Conservation (phyloP, 2,888 invertebrate species). For the Phrixothrix hirtus region DNA sequence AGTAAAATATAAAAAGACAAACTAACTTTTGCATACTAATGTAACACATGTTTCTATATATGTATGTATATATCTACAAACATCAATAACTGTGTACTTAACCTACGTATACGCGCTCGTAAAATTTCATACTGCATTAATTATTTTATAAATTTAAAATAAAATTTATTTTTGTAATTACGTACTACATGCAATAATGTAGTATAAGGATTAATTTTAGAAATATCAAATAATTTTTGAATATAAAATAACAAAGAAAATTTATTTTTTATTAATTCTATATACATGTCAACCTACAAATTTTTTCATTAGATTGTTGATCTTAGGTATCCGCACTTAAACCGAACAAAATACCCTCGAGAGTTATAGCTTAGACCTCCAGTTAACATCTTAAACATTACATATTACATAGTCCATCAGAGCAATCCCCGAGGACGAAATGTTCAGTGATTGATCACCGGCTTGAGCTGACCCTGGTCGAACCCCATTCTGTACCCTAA, state of each 20-base stretch:
- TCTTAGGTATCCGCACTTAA: conserved; percentile 35
- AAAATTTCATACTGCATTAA: not conserved
- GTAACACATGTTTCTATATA: no score
- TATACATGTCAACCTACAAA: no score
- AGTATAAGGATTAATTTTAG: not conserved
- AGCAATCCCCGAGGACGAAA: conserved; percentile 37
- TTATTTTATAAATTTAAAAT: not conserved
- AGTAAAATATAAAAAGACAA: no score
- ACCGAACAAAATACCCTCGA: conserved; percentile 48
- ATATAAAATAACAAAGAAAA: conserved; percentile 1
- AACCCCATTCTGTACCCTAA: conserved; percentile 43
- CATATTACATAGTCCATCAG: conserved; percentile 52
- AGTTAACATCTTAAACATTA: conserved; percentile 57
- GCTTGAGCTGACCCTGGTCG: conserved; percentile 47
- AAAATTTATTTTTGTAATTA: not conserved
- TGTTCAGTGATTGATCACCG: conserved; percentile 56
- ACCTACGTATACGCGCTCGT: no score
- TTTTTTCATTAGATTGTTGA: conserved; percentile 15
- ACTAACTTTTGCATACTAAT: no score
- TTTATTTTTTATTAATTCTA: conserved; percentile 2
- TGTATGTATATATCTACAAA: no score
- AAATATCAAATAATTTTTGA: not conserved
- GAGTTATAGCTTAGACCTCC: conserved; percentile 54
- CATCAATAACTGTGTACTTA: no score
- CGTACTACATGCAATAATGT: not conserved